These are phyloP conservation scores for Pyralis farinalis DNA, from an alignment of 2,888 invertebrate species.

Conservation along the genomic window DNA sequence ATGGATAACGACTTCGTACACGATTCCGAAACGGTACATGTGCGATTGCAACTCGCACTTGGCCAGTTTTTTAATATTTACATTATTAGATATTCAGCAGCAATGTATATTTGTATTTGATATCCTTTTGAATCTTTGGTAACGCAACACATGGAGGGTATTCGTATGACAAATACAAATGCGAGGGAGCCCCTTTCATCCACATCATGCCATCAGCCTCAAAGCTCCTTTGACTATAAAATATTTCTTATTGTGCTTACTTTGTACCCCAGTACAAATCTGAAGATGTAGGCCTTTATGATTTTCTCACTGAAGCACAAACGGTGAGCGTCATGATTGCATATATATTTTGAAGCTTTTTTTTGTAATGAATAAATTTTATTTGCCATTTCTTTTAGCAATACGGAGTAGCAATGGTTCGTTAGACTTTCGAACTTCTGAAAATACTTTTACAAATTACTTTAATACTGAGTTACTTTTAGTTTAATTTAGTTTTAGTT, in stretches of 20 bases:
- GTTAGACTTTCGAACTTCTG: not conserved
- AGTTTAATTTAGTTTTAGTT: not conserved
- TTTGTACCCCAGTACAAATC: conserved; percentile 32
- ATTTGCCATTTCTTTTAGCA: conserved; percentile 1
- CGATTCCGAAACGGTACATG: too few species aligned
- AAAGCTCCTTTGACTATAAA: conserved; percentile 41
- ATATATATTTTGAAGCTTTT: conserved; percentile 14
- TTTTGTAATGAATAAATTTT: conserved; percentile 9
- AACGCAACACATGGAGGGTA: conserved; percentile 7
- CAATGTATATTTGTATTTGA: too few species aligned
- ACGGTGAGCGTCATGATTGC: conserved; percentile 28
- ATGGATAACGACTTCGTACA: too few species aligned
- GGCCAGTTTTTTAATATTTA: too few species aligned
- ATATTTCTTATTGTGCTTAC: conserved; percentile 45
- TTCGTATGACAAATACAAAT: conserved; percentile 41
- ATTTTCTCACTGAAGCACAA: conserved; percentile 25
- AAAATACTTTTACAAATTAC: not conserved
- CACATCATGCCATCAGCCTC: conserved; percentile 26
- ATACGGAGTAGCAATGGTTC: not conserved
- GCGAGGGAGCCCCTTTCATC: conserved; percentile 30
- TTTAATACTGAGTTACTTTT: too few species aligned
- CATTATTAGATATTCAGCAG: too few species aligned
- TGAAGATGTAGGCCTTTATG: conserved; percentile 36
- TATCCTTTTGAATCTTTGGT: not conserved
- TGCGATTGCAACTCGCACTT: too few species aligned